Base-by-base conservation (phyloP, 1,140 invertebrate genomes). In the Drosophila melanica region DNA sequence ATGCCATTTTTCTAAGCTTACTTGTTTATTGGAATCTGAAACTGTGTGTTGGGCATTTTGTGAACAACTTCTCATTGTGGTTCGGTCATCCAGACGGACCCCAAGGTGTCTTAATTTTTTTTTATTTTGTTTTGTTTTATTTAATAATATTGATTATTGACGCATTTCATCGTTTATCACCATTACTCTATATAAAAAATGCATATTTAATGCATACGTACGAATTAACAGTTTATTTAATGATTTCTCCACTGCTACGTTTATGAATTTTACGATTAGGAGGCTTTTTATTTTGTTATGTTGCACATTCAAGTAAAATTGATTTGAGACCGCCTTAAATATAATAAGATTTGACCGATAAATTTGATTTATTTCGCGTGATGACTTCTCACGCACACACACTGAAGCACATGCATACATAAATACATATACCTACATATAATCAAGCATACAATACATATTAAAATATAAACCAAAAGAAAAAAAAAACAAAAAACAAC, bases 251-350 rank as follows among this genome's bases (percentile, higher is more conserved):
- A 33, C 42, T 33, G 12, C 54, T 27, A 33, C 69, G 64, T 77
- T 33, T 65, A 76, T 75, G 65, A 51, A 75, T 75, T 67, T 73
- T 53, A 81, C 16, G 37, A 71, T 64, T 68, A 87, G 81, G 81
- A 85, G 81, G 81, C 82, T 85, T 82, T 65, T 63, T 60, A 77
- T 81, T 86, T 86, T 81, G 82, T 85, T 85, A 84, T 51, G 62
- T 75, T 78, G 79, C 79, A 45, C 70, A 75, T 53, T 39, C 55
- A 68, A 53, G 45, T 27, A 50, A 44, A 23, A 60, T 18, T 3
- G 53, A 33, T 63, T 64, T 37, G 50, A 54, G 30, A 14, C 27
- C n/a, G 16, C 12, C 20, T 50, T 45, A 42, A 33, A 50, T 48
- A 60, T 30, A 60, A 72, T 54, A 18, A 37, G 3, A 18, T 35